These are phyloP conservation scores for Drosophila rhopaloa DNA, from an alignment of 1,140 invertebrate species.

Conservation along the genomic window DNA sequence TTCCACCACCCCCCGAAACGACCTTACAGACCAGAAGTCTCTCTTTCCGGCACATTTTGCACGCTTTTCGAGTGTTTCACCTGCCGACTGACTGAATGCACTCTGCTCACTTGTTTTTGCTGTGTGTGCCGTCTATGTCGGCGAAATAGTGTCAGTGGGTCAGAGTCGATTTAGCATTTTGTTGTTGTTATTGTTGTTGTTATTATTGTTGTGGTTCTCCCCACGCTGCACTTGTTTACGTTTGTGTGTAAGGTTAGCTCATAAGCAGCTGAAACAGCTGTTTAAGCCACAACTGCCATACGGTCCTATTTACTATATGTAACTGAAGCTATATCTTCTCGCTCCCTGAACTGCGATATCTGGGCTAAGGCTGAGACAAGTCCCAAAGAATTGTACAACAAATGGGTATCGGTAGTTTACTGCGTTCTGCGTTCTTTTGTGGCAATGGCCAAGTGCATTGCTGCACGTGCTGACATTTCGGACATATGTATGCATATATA, in stretches of 20 bases:
- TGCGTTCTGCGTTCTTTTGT: neutral
- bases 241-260: conserved; percentile 53
- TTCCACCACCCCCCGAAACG: neutral
- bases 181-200: conserved; percentile 32
- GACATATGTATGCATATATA: conserved; percentile 25
- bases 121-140: conserved; percentile 38
- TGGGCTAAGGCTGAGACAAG: conserved; percentile 53
- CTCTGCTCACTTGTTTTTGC: conserved; percentile 41
- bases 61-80: conserved; percentile 47
- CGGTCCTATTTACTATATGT: neutral
- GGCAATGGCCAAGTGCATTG: conserved; percentile 36
- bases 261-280: conserved; percentile 56
- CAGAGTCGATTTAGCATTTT: conserved; percentile 80
- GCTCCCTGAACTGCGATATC: conserved; percentile 20
- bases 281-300: conserved; percentile 35
- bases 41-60: conserved; percentile 60
- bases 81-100: conserved; percentile 66
- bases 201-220: conserved; percentile 5
- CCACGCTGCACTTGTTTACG: conserved; percentile 10
- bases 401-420: conserved; percentile 5
- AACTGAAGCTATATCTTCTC: neutral
- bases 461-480: conserved; percentile 41
- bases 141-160: conserved; percentile 78
- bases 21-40: conserved; percentile 39
- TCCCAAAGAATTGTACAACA: conserved; percentile 2